A percentile compares a stretch with the other conserved stretches of the same genome.
These are phyloP conservation scores for Tenualosa thibaudeaui DNA, from an alignment of 2,797 vertebrate genomes.

Conservation along the genomic window DNA sequence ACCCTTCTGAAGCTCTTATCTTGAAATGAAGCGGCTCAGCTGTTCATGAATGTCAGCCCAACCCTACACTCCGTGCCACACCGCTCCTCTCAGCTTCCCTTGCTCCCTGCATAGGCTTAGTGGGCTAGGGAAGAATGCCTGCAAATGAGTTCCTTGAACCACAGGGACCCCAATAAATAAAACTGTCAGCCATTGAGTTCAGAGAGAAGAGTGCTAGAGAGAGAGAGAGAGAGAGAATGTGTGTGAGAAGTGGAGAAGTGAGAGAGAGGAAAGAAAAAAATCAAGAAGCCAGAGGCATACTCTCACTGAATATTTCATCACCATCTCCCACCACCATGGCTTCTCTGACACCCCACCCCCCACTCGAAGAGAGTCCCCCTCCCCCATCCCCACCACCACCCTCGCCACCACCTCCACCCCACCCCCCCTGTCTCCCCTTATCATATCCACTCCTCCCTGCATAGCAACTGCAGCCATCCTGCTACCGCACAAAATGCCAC, in stretches of 20 bases:
- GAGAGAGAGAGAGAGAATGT: neutral
- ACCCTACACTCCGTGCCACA: conserved; percentile 48
- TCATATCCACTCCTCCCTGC: conserved; percentile 66
- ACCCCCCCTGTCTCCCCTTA: conserved; percentile 60
- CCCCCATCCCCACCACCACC: conserved; percentile 33
- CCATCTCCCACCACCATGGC: conserved; percentile 56
- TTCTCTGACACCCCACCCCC: conserved; percentile 53
- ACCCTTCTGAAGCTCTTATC: conserved; percentile 61
- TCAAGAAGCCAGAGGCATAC: conserved; percentile 70
- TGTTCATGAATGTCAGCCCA: conserved; percentile 71
- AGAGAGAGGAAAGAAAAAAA: conserved; percentile 16
- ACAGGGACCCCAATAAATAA: conserved; percentile 79
- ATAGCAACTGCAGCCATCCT: conserved; percentile 63
- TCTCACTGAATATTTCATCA: conserved; percentile 85
- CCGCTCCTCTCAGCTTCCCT: conserved; percentile 48
- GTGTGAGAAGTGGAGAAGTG: conserved; percentile 40
- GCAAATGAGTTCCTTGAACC: conserved; percentile 75
- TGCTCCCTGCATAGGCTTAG: conserved; percentile 67
- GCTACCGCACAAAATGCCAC: conserved; percentile 61
- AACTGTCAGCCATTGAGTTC: conserved; percentile 75
- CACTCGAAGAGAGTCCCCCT: conserved; percentile 32
- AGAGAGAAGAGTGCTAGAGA: neutral
- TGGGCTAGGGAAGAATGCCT: conserved; percentile 70
- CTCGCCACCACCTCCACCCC: conserved; percentile 37
- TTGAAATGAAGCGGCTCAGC: conserved; percentile 70